Base-by-base conservation (phyloP, 2,797 vertebrate species). In the Clamator glandarius region DNA sequence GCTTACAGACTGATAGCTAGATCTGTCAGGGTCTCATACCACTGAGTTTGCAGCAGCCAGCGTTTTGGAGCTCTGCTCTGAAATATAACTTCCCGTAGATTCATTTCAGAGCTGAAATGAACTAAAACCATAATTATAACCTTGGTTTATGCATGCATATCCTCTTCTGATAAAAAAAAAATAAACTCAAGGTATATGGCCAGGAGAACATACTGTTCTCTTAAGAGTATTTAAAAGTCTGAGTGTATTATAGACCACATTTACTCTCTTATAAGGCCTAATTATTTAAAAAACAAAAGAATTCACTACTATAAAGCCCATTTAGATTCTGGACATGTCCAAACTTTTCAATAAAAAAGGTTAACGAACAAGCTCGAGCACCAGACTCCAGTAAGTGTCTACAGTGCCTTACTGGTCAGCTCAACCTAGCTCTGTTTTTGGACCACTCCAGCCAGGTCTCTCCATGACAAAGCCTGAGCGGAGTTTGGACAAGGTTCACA, bases 31-130 rank as follows among this genome's bases (percentile, higher is more conserved):
- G 50, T 96, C 70, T 93, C 92, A 87, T 76, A 80, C 77, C 79
- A 91, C 31, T 54, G 73, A 94, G 70, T 28, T 51, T 82, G 86
- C 84, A 77, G 89, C 92, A 95, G 66, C 44, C 83, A 94, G 62
- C 3, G 26, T 79, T 88, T 94, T 90, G 85, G 69, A 93, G 82
- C 81, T 96, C 70, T 89, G 92, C 84, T 94, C 93, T 89, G 76
- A 88, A 96, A 93, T 90, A 69, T 67, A 93, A 84, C 76, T 82
- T 81, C 57, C 61, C 76, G 87, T 4, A 78, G 80, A 95, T 78
- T 94, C 68, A 95, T 93, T 96, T 95, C 93, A 73, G 77, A 90
- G 81, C 63, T 95, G 92, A 96, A 97, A 96, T 84, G 80, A 93
- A 90, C 83, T 91, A 95, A 86, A 93, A 93, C 87, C 84, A 64